Base-by-base conservation (phyloP, 2,113 vertebrate genomes). In the Tragelaphus strepsiceros region DNA sequence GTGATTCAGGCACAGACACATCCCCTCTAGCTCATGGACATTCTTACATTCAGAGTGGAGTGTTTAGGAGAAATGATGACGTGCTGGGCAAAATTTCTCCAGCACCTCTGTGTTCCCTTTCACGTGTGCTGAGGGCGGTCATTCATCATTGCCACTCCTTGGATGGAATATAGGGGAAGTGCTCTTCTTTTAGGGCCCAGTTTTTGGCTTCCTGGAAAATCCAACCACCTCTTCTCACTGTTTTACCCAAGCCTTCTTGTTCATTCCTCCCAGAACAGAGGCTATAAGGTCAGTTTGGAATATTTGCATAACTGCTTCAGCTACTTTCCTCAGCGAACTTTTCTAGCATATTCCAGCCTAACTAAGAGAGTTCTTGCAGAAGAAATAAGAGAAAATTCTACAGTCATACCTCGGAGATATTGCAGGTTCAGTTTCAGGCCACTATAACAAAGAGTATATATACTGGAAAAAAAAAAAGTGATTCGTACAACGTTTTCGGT, bases 361-460 rank as follows among this genome's bases (percentile, higher is more conserved):
- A 53, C 59, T 95, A 59, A 91, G 21, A 83, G 24, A 96, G 61
- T 2, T 61, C 49, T 67, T 74, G 39, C 26, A 51, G 59, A 96
- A 94, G 56, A 86, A 92, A 85, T 16, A 74, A 49, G 11, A 96
- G 30, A 84, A 94, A 95, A 46, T 35, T 83, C 81, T 35, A 83
- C 51, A 83, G 32, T 54, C 32, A 54, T 83, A 54, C 51, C 81
- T 83, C 0, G 0, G 19, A 83, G 81, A 35, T 54, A 54, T 8
- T 35, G 32, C 32, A 54, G 6, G 51, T 15, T 54, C 12, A 8
- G 51, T 54, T 54, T 22, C 51, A 54, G 32, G 11, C 21, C 6
- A 83, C 32, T 54, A n/a, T 53, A 35, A 35, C 11, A 54, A 83
- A 83, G 32, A 83, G 32, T 22, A 15, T 54, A 54, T 7, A n/a